These are phyloP conservation scores for Alectura lathami DNA, from an alignment of 2,113 vertebrate genomes.

Conservation along the genomic window DNA sequence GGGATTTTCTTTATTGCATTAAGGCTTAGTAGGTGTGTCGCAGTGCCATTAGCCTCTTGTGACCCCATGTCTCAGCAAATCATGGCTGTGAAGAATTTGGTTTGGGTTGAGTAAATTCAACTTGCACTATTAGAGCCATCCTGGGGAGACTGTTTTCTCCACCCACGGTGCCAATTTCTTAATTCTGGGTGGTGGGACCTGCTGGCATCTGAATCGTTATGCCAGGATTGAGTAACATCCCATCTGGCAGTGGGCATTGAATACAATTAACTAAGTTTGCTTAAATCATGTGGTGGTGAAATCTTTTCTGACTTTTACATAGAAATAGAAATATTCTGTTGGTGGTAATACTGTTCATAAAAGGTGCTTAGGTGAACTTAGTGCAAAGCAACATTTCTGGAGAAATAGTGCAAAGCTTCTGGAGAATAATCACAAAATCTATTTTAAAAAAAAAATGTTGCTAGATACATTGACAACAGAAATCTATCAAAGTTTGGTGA, in stretches of 20 bases:
- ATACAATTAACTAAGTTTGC: neutral
- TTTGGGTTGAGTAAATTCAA: neutral
- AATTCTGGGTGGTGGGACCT: neutral
- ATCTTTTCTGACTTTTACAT: neutral
- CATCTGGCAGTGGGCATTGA: neutral
- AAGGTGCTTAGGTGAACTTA: neutral
- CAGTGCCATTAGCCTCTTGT: slow-evolving; percentile 20
- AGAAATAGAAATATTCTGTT: neutral
- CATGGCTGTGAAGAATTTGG: neutral
- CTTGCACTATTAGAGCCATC: neutral
- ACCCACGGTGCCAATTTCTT: neutral
- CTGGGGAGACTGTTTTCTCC: neutral
- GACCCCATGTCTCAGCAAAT: slow-evolving; percentile 31
- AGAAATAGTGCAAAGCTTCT: too few species aligned
- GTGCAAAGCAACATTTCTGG: neutral
- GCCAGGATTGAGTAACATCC: neutral
- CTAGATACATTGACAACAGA: neutral
- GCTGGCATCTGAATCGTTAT: neutral
- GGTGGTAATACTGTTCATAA: neutral
- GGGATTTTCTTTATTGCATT: slow-evolving; percentile 59
- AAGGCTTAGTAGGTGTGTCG: slow-evolving; percentile 47
- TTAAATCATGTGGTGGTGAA: neutral
- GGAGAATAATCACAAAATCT: neutral
- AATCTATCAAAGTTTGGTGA: neutral
- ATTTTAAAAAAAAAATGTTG: neutral